Evolutionary conservation across 2,888 invertebrate species (phyloP).

Genomic region (Carpatolechia fugitivella): DNA sequence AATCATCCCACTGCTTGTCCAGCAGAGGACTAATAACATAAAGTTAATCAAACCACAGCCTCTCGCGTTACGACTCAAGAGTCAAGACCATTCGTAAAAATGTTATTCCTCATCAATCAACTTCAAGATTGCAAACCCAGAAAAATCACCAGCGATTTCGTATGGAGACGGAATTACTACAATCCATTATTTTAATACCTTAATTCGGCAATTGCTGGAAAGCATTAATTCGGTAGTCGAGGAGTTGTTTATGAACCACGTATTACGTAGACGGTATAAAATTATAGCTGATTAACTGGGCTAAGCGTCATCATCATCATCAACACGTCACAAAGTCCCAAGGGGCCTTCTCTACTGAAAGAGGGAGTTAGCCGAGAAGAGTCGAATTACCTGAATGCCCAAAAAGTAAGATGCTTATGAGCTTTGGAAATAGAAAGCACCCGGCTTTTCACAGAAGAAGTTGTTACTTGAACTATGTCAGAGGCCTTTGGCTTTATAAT

Average conservation of each 20-base stretch:
- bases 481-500: too few species aligned
- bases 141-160: neutral
- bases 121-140: neutral
- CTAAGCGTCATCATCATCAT: too few species aligned
- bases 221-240: neutral
- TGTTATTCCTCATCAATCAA: neutral
- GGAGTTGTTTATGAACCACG: neutral
- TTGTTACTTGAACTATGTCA: too few species aligned
- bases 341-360: too few species aligned
- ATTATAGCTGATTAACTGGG: neutral
- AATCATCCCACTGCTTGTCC: too few species aligned
- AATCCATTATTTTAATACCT: neutral
- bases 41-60: neutral
- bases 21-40: too few species aligned
- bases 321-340: too few species aligned
- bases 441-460: too few species aligned
- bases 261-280: neutral
- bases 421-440: too few species aligned
- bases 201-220: neutral
- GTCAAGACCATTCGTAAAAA: neutral
- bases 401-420: too few species aligned
- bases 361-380: too few species aligned
- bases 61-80: neutral
- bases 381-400: too few species aligned
- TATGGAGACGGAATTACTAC: neutral